A percentile compares a stretch with the other conserved stretches of the same genome.
Conservation (phyloP, 2,113 vertebrate genomes). For the Orthochromis malagaraziensis region DNA sequence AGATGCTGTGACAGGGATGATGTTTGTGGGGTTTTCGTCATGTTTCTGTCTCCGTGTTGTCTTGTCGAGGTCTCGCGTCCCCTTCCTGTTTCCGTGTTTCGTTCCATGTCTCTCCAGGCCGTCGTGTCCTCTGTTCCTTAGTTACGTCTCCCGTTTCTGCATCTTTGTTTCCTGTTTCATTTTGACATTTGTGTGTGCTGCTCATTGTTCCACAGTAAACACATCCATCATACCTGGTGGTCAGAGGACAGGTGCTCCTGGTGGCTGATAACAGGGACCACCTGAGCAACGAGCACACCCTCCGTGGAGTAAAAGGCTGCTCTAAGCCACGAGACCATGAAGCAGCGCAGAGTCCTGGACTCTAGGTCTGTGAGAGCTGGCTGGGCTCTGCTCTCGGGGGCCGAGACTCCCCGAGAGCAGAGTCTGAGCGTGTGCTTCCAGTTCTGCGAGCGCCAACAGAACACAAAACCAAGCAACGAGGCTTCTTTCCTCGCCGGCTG, state of each 20-base stretch:
- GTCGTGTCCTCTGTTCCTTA: neutral
- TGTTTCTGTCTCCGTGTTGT: fast-evolving
- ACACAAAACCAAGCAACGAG: neutral
- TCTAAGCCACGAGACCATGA: neutral
- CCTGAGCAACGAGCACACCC: fast-evolving
- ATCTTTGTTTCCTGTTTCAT: neutral
- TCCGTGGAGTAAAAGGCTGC: neutral
- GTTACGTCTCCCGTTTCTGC: fast-evolving
- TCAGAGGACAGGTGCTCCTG: neutral
- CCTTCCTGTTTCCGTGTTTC: neutral
- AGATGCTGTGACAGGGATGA: neutral
- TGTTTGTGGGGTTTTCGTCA: neutral
- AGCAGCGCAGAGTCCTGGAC: neutral
- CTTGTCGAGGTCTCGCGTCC: neutral
- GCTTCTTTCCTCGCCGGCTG: neutral
- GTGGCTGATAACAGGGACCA: neutral
- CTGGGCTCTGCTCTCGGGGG: neutral
- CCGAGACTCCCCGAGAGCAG: neutral
- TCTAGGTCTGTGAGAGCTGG: neutral
- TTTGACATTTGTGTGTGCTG: neutral
- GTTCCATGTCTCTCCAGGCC: neutral
- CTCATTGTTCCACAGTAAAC: neutral
- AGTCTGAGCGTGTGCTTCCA: neutral
- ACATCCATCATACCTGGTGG: neutral
- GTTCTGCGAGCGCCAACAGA: neutral